Base-by-base conservation (phyloP, 2,797 vertebrate species). In the Micropoecilia bifurca region DNA sequence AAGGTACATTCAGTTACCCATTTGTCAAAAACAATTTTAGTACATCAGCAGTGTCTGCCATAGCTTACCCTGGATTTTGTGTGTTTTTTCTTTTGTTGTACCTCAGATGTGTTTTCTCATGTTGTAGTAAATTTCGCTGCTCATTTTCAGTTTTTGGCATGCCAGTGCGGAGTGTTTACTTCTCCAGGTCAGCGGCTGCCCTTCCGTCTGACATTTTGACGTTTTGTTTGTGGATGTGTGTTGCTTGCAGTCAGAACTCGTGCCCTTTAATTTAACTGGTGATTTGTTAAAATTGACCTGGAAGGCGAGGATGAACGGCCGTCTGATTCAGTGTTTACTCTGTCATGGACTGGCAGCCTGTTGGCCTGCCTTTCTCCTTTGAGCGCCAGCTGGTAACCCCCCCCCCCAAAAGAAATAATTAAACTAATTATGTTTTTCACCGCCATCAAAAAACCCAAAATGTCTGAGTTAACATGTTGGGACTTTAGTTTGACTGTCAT, bases 291-390 rank as follows among this genome's bases (percentile, higher is more conserved):
- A 47, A 61, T 47, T 61, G 25, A 59, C 22, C 77, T 48, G n/a
- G 30, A 61, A 12, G 43, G 45, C 36, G 43, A 72, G 59, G 6
- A 45, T 71, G 68, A 22, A 45, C 0, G 39, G 1, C n/a, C 33
- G 9, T 68, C 63, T 68, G 8, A 68, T 68, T 68, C 63, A 69
- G 16, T 76, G 45, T 76, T 13, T 68, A 36, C 28, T 33, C 25
- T 59, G 53, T 74, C 50, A 41, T 16, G 55, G n/a, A n/a, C 9
- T 53, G 66, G 47, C 50, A 57, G 13, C 43, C 33, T 28, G 22
- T 28, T 28, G 28, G 4, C 30, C 9, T 9, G 30, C 63, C 36
- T 25, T 68, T 68, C 39, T 68, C 39, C 20, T 43, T n/a, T 41
- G 1, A 18, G 13, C 47, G 30, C 53, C 53, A 36, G 50, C 53